phyloP scores from a whole-genome alignment of 2,888 invertebrate species.

The Eilema caniola region DNA sequence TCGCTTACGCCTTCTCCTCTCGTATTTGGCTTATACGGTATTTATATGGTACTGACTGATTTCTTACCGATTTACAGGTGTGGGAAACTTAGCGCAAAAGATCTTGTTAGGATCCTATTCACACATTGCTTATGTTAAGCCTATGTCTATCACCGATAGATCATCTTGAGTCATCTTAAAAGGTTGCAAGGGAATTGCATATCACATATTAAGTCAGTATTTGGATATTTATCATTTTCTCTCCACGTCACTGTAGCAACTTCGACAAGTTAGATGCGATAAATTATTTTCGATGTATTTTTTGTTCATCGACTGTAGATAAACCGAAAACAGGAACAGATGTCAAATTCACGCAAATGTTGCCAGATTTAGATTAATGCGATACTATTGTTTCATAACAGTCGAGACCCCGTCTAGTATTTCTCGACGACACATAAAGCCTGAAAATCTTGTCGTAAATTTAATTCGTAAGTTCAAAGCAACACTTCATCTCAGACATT shows the following conservation, averaged over 20 bases:
- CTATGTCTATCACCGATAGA: no score
- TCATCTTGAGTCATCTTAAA: no score
- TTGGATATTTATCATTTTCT: not conserved
- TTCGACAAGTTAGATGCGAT: not conserved
- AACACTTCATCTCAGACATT: constrained; percentile 26
- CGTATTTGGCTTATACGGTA: no score
- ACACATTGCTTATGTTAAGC: no score
- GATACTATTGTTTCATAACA: not conserved
- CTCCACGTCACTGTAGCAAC: not conserved
- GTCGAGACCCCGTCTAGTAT: not conserved
- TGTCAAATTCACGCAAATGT: constrained; percentile 5
- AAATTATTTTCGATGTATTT: not conserved
- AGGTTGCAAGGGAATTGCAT: not conserved
- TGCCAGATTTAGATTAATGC: constrained; percentile 8
- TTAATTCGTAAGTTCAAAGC: constrained; percentile 16
- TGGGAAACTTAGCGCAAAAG: not conserved
- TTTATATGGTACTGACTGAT: no score
- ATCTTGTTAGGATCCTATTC: no score
- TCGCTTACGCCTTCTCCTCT: no score
- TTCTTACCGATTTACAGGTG: not conserved
- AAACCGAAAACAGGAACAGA: not conserved
- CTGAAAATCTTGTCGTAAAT: constrained; percentile 10
- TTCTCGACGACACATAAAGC: constrained; percentile 12
- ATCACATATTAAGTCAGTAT: not conserved
- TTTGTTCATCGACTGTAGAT: not conserved